These are phyloP conservation scores for Sinocyclocheilus maitianheensis DNA, from an alignment of 2,113 vertebrate genomes.

Conservation along the genomic window DNA sequence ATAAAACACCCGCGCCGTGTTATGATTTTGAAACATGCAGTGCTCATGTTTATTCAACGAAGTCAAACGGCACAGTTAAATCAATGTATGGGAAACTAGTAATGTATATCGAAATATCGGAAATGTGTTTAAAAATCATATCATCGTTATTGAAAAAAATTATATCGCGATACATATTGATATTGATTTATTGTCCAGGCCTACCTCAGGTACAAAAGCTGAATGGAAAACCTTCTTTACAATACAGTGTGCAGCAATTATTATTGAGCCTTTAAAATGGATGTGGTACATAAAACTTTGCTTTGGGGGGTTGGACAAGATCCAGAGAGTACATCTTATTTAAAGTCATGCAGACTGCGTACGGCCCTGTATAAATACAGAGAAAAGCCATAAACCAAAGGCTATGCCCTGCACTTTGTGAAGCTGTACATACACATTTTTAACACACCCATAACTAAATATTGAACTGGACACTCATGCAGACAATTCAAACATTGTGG, in stretches of 20 bases:
- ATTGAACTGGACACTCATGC: slow-evolving; percentile 45
- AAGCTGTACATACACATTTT: slow-evolving; percentile 43
- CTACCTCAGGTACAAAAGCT: background rate
- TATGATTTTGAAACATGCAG: no score
- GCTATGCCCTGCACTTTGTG: slow-evolving; percentile 34
- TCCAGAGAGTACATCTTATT: slow-evolving; percentile 3
- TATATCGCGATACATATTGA: no score
- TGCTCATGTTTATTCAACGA: no score
- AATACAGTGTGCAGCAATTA: background rate
- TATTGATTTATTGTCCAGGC: no score
- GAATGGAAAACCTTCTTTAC: background rate
- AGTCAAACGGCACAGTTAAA: no score
- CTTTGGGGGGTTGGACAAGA: slow-evolving; percentile 6
- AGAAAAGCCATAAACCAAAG: slow-evolving; percentile 21
- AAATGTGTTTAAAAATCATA: no score
- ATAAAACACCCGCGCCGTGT: no score
- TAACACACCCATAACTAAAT: slow-evolving; percentile 56
- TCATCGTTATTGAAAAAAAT: no score
- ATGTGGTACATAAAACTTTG: background rate
- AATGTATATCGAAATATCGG: no score
- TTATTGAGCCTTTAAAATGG: background rate
- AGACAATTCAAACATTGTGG: slow-evolving; percentile 36
- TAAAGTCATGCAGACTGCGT: slow-evolving; percentile 1
- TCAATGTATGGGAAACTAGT: no score
- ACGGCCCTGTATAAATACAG: slow-evolving; percentile 14